Evolutionary conservation across 2,888 invertebrate genomes (phyloP), one percentile per base, ranked within the genome.

Genomic region (Chloroclysta siterata): DNA sequence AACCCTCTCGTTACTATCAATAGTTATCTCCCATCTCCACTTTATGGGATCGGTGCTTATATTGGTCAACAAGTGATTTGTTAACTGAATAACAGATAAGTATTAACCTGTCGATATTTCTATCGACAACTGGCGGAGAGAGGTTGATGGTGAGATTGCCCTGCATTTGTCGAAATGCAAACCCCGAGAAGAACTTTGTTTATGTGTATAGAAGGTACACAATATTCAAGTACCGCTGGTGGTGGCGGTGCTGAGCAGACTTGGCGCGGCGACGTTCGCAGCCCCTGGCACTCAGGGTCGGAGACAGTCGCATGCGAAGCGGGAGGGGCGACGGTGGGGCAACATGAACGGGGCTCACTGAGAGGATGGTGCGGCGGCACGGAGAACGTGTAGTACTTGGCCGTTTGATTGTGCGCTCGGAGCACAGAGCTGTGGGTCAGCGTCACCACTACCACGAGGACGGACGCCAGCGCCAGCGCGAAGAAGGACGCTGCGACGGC

Each of bases 391-490:
- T 94, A 94, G 87, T 94, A 93, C 93, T 94, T 94, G 88, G 94
- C 94, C 77, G 94, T 94, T 84, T 95, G 94, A 82, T 94, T 94
- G 84, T 94, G 94, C 67, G 94, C 94, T 78, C 93, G 94, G 66
- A 94, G 91, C 77, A 95, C 95, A 75, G 95, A 94, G 87, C 95
- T 94, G 90, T 95, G 95, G 52, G 95, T 96, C 82, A 97, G 94
- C 60, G 97, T 96, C 78, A 97, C 94, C 81, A 97, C 94, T 81
- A 97, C 96, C 78, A 95, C 96, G 79, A 96, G 94, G 70, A 96
- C 94, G 77, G 96, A 95, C 65, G 96, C 95, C 77, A 95, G 93
- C 73, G 95, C 94, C 77, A 97, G 93, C 83, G 96, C 95, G 85
- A 96, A 89, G 89, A 96, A 96, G 41, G 95, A 95, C 41, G 94